These are phyloP conservation scores for Pangasius macronema DNA, from an alignment of 2,797 vertebrate genomes.

Conservation along the genomic window DNA sequence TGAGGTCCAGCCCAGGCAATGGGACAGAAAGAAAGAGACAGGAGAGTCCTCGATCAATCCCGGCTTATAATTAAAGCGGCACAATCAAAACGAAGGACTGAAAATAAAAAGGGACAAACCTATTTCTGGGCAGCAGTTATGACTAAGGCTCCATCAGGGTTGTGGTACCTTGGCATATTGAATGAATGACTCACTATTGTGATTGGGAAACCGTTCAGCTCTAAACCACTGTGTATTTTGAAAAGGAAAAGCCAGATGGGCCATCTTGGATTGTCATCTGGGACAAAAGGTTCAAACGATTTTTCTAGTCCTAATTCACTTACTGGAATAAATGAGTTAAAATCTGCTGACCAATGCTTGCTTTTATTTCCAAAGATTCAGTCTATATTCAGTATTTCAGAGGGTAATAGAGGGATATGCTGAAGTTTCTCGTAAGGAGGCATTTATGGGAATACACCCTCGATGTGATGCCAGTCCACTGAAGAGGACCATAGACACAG, in stretches of 20 bases:
- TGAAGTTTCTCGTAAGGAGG: neutral
- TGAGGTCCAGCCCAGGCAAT: constrained; percentile 29
- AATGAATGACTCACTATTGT: constrained; percentile 67
- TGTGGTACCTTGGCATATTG: constrained; percentile 60
- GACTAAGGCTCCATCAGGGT: constrained; percentile 59
- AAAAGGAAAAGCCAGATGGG: constrained; percentile 56
- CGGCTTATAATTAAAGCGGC: constrained; percentile 50
- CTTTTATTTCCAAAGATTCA: neutral
- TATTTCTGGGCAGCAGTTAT: constrained; percentile 70
- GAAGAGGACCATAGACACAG: neutral
- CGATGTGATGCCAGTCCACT: neutral
- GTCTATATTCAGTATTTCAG: neutral
- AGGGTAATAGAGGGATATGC: neutral
- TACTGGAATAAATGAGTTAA: constrained; percentile 4
- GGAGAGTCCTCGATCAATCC: constrained; percentile 34
- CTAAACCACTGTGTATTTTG: constrained; percentile 53
- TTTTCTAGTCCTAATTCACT: neutral
- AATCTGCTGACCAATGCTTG: neutral
- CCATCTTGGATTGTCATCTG: constrained; percentile 50
- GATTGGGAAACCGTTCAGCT: constrained; percentile 69
- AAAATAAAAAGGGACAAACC: constrained; percentile 54
- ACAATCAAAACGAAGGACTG: constrained; percentile 25
- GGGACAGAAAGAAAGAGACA: constrained; percentile 29
- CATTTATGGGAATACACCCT: neutral
- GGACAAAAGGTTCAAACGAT: constrained; percentile 32